A percentile compares a stretch with the other conserved stretches of the same genome.
Conservation (phyloP, 2,888 invertebrate species). For the Caenorhabditis sp. region DNA sequence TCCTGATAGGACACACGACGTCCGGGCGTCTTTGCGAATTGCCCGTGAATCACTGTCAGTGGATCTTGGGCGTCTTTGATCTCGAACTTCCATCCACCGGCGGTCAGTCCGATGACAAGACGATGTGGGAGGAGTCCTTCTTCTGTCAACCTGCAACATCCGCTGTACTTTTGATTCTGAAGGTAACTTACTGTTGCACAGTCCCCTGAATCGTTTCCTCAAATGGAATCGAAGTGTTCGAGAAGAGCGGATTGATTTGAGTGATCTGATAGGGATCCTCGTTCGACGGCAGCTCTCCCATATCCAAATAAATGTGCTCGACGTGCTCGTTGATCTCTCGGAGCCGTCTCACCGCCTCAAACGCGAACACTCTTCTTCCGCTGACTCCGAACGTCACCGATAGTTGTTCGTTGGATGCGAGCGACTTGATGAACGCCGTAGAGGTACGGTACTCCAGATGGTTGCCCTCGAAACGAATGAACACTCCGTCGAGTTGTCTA, state of each 20-base stretch:
- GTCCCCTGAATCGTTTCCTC: slow-evolving; percentile 58
- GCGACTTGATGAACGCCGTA: slow-evolving; percentile 8
- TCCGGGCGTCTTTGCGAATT: slow-evolving; percentile 17
- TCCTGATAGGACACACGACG: slow-evolving; percentile 35
- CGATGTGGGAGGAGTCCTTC: slow-evolving; percentile 41
- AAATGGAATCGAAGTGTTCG: slow-evolving; percentile 22
- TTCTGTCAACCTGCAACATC: slow-evolving; percentile 26
- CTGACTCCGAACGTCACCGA: slow-evolving; percentile 25
- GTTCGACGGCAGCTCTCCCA: slow-evolving; percentile 49
- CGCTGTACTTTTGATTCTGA: neutral
- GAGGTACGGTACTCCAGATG: slow-evolving; percentile 38
- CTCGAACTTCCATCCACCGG: slow-evolving; percentile 49
- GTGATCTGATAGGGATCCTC: slow-evolving; percentile 31
- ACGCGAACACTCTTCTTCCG: slow-evolving; percentile 21
- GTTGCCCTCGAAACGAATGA: slow-evolving; percentile 35
- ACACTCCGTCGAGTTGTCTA: slow-evolving; percentile 49
- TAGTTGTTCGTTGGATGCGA: slow-evolving; percentile 9
- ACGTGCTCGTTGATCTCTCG: slow-evolving; percentile 17
- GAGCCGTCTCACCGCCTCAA: slow-evolving; percentile 21
- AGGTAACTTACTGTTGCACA: slow-evolving; percentile 37
- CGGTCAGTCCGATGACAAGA: slow-evolving; percentile 44
- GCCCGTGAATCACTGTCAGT: slow-evolving; percentile 28
- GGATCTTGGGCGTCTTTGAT: slow-evolving; percentile 22
- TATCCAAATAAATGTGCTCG: slow-evolving; percentile 52
- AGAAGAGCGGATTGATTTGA: slow-evolving; percentile 36